Percentiles rank a stretch among this genome's conserved stretches.
These are phyloP conservation scores for Cotesia vestalis DNA, from an alignment of 1,140 invertebrate species.

Conservation along the genomic window DNA sequence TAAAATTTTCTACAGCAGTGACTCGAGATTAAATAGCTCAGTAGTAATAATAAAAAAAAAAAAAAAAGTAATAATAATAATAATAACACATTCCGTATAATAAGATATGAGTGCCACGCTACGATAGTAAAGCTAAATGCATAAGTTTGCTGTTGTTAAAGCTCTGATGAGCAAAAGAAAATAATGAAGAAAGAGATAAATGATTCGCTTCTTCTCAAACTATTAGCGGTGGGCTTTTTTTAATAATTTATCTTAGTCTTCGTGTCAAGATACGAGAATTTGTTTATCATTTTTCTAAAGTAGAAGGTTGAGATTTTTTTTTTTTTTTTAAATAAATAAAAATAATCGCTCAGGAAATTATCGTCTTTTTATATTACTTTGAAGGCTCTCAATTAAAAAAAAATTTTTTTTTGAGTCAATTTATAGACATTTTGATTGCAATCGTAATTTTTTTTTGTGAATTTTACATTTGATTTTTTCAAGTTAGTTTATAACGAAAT, in stretches of 20 bases:
- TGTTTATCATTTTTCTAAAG: conserved; percentile 14
- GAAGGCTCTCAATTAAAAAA: not conserved
- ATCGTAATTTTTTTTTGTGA: no score
- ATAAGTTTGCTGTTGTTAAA: conserved; percentile 29
- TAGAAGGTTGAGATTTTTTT: no score
- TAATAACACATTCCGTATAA: no score
- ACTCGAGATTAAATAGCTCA: no score
- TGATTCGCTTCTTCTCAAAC: conserved; percentile 36
- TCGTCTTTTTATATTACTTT: not conserved
- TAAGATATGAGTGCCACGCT: no score
- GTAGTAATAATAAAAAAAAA: no score
- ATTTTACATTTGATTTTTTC: no score
- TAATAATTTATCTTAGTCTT: conserved; percentile 42
- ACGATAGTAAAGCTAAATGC: conserved; percentile 17
- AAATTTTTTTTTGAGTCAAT: not conserved
- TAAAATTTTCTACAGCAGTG: no score
- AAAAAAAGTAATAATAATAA: no score
- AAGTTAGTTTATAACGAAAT: no score
- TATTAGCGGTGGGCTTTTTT: conserved; percentile 32
- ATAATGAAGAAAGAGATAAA: conserved; percentile 55
- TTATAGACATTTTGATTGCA: no score
- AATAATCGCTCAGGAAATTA: not conserved
- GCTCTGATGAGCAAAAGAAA: conserved; percentile 41
- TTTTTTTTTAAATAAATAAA: not conserved
- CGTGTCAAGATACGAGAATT: conserved; percentile 27